Evolutionary conservation across 2,888 invertebrate genomes (phyloP).

Genomic region (Antheraea assamensis): DNA sequence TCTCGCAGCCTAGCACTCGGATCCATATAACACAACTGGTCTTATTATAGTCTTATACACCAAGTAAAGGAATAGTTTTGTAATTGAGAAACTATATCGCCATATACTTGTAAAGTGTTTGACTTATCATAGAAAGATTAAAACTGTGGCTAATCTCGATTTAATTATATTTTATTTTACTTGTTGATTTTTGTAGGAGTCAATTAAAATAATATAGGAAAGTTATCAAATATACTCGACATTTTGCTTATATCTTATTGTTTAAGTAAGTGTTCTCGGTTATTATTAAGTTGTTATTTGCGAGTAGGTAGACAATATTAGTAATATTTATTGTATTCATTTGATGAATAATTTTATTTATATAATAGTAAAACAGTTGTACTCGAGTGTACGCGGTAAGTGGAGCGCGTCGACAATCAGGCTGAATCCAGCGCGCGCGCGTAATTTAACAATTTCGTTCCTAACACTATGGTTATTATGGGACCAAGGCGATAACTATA

Average conservation of each 20-base stretch:
- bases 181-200: no score
- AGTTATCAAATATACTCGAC: no score
- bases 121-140: neutral
- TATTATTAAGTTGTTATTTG: neutral
- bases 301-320: neutral
- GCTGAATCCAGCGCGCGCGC: conserved; percentile 65
- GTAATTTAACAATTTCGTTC: conserved; percentile 57
- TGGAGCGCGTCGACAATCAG: conserved; percentile 77
- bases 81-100: neutral
- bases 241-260: no score
- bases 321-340: neutral
- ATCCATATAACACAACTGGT: no score
- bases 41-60: no score
- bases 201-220: no score
- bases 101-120: neutral
- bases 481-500: neutral
- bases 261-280: neutral
- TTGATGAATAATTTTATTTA: conserved; percentile 8
- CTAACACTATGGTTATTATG: conserved; percentile 30
- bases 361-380: conserved; percentile 34
- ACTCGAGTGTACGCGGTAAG: conserved; percentile 52
- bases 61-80: neutral
- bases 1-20: no score
- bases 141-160: no score
- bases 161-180: no score